Evolutionary conservation across 2,888 invertebrate genomes (phyloP), one percentile per base, ranked within the genome.

Genomic region (Dasysyrphus albostriatus): DNA sequence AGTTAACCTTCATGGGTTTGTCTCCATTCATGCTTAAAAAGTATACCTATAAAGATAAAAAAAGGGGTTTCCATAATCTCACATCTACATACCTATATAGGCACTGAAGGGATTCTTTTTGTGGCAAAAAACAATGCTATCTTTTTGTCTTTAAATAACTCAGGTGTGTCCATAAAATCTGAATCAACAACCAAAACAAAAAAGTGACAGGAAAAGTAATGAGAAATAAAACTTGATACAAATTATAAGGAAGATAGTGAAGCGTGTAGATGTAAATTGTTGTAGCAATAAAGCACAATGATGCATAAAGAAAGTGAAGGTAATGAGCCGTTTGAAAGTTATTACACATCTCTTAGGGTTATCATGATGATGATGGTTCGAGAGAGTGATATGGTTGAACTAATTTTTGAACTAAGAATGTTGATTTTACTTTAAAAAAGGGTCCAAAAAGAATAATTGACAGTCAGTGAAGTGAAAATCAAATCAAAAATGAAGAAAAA

Each of bases 241-340:
- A 9, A 54, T n/a, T 19, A 12, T 1, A 47, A 14, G 3, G 12
- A 19, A 67, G 8, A 37, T 37, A 69, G 34, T 61, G 61, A 59
- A 61, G 69, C 74, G n/a, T 59, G 19, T 65, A 67, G 34, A 67
- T 67, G 67, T 0, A 80, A 39, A 42, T 49, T 34, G 58, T 24
- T 73, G 49, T 3, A 67, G 16, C 42, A 54, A 42, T 29, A 47
- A n/a, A 44, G 49, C 59, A 73, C 58, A 59, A 54, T 75, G 61
- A 61, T 49, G 67, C 69, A 81, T 75, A 51, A 69, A 69, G 81
- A 75, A 75, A 81, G 81, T 81, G 61, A 39, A 75, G 49, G 59
- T 74, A 74, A 69, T 67, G 67, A 67, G 67, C 49, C 67, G 67
- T 67, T 67, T 49, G 49, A 47, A 49, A 49, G 49, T 67, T 49